These are phyloP conservation scores for Tachina fera DNA, from an alignment of 2,888 invertebrate species.

Conservation along the genomic window DNA sequence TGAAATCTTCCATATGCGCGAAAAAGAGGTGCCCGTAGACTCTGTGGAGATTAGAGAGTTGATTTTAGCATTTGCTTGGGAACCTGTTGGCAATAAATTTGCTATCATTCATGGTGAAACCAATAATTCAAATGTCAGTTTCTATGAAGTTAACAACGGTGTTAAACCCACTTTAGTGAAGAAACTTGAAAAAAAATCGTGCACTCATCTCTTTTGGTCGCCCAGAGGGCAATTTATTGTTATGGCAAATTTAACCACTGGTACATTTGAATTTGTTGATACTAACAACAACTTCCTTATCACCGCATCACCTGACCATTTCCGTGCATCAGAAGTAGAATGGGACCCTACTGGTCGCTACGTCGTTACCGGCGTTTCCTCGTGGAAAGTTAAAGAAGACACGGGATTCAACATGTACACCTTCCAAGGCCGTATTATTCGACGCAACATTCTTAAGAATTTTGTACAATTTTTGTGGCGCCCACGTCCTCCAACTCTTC, in stretches of 20 bases:
- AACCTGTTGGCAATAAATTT: conserved; percentile 97
- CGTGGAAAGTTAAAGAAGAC: conserved; percentile 97
- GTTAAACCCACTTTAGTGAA: conserved; percentile 94
- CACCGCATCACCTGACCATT: conserved; percentile 97
- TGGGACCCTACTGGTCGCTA: conserved; percentile 99
- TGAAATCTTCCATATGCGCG: conserved; percentile 99
- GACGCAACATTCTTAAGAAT: conserved; percentile 93
- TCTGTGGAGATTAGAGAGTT: conserved; percentile 97
- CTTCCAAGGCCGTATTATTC: conserved; percentile 92
- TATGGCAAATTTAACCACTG: conserved; percentile 93
- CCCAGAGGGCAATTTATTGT: conserved; percentile 98
- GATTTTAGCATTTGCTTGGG: conserved; percentile 98
- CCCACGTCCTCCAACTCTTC: conserved; percentile 94
- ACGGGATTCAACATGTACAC: conserved; percentile 98
- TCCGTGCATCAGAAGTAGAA: conserved; percentile 96
- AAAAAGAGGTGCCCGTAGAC: conserved; percentile 98
- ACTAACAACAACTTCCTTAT: conserved; percentile 96
- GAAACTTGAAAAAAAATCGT: conserved; percentile 93
- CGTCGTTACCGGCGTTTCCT: conserved; percentile 96
- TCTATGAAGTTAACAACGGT: conserved; percentile 95
- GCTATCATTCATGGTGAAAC: conserved; percentile 97
- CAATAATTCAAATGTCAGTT: conserved; percentile 91
- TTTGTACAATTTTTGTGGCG: conserved; percentile 98
- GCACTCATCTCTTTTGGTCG: conserved; percentile 97
- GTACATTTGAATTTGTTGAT: conserved; percentile 97